Conservation (phyloP, 2,888 invertebrate genomes). For the Thereva unica region DNA sequence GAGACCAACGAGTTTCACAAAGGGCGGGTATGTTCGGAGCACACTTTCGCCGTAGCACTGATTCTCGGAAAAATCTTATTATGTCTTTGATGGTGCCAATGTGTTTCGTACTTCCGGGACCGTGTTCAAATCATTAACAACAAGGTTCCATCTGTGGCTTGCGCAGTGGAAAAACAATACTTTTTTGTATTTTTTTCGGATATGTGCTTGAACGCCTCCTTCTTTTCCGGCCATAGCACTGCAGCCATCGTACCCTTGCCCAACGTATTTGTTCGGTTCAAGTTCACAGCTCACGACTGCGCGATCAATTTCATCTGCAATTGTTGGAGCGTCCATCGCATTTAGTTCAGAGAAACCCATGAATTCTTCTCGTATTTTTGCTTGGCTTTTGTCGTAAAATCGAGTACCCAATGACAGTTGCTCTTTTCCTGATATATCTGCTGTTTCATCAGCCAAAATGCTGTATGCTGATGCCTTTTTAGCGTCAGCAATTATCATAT, state of each 20-base stretch:
- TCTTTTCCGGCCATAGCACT: constrained; percentile 28
- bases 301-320: constrained; percentile 28
- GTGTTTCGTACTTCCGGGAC: constrained; percentile 14
- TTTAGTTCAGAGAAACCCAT: constrained; percentile 42
- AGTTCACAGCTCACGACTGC: constrained; percentile 27
- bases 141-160: constrained; percentile 11
- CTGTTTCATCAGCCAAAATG: constrained; percentile 47
- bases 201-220: constrained; percentile 28
- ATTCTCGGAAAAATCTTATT: constrained; percentile 33
- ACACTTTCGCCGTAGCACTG: constrained; percentile 12
- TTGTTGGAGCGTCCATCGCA: constrained; percentile 12
- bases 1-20: constrained; percentile 32
- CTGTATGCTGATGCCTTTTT: constrained; percentile 40
- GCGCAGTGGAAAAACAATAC: constrained; percentile 8
- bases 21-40: constrained; percentile 22
- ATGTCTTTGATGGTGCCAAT: constrained; percentile 25
- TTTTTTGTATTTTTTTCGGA: constrained; percentile 1
- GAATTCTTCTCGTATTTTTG: constrained; percentile 44
- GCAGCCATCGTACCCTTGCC: constrained; percentile 34
- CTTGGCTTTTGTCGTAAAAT: constrained; percentile 24
- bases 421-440: constrained; percentile 46
- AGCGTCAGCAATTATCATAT: background rate
- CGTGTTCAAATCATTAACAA: background rate
- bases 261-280: constrained; percentile 15
- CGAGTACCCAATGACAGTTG: constrained; percentile 36